Conservation (phyloP, 2,888 invertebrate genomes). For the Muschampia plurimacula region DNA sequence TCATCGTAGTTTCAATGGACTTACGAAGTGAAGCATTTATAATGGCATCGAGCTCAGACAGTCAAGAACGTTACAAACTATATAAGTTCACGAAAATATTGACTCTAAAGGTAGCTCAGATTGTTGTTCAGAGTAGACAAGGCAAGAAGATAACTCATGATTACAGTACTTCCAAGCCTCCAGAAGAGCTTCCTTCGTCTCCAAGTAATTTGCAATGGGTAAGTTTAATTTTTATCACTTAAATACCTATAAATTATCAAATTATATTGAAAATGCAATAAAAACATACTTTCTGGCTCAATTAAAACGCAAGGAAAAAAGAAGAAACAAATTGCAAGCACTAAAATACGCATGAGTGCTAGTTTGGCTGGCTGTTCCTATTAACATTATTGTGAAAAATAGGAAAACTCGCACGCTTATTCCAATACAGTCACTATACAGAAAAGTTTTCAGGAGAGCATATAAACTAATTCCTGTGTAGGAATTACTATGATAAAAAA, state of each 20-base stretch:
- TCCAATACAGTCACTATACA: no score
- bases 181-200: constrained; percentile 61
- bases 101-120: constrained; percentile 94
- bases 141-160: constrained; percentile 91
- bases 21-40: constrained; percentile 30
- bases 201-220: constrained; percentile 70
- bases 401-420: no score
- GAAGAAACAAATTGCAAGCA: no score
- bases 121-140: constrained; percentile 96
- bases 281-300: no score
- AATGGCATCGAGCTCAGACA: constrained; percentile 66
- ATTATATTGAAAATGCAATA: not conserved
- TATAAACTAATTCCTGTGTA: no score
- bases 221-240: constrained; percentile 43
- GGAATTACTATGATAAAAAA: no score
- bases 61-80: constrained; percentile 86
- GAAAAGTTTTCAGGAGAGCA: no score
- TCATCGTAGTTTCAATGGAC: constrained; percentile 20
- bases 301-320: no score
- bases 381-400: no score
- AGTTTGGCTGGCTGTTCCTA: no score
- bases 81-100: constrained; percentile 96
- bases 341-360: no score
- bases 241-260: no score
- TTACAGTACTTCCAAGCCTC: constrained; percentile 55